Conservation (phyloP, 2,113 vertebrate species). For the Coracopsis vasa region DNA sequence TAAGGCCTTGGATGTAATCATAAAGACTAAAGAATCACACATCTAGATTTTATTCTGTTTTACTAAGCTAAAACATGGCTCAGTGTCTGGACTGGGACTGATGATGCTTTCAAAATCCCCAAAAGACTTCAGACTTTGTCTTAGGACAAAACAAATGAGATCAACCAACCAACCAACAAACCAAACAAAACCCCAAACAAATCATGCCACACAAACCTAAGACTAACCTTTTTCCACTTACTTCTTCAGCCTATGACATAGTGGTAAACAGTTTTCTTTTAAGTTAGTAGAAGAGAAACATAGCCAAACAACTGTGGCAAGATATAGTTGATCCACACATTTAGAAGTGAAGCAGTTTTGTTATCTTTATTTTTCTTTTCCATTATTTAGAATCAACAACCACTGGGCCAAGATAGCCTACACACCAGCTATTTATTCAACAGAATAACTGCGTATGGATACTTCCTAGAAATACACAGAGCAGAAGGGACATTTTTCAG, state of each 20-base stretch:
- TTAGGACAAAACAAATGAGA: background rate
- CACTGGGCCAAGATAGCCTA: background rate
- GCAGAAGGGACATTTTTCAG: background rate
- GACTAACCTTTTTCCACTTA: background rate
- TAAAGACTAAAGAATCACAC: background rate
- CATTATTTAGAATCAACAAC: background rate
- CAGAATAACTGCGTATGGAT: background rate
- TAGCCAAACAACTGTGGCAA: background rate
- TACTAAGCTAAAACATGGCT: background rate
- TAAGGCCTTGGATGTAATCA: background rate
- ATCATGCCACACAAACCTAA: background rate
- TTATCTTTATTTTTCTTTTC: background rate
- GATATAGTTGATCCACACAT: background rate
- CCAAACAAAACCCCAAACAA: background rate
- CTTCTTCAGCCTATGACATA: background rate
- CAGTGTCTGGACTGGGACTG: background rate
- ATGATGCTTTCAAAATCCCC: background rate
- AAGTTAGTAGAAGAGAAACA: background rate
- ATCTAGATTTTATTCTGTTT: background rate
- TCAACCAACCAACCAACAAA: background rate
- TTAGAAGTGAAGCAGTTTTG: background rate
- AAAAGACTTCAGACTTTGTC: background rate
- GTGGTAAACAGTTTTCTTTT: background rate
- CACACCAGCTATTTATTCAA: background rate
- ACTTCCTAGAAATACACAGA: background rate